Conservation (phyloP, 2,888 invertebrate genomes). For the Sinotaia quadrata region DNA sequence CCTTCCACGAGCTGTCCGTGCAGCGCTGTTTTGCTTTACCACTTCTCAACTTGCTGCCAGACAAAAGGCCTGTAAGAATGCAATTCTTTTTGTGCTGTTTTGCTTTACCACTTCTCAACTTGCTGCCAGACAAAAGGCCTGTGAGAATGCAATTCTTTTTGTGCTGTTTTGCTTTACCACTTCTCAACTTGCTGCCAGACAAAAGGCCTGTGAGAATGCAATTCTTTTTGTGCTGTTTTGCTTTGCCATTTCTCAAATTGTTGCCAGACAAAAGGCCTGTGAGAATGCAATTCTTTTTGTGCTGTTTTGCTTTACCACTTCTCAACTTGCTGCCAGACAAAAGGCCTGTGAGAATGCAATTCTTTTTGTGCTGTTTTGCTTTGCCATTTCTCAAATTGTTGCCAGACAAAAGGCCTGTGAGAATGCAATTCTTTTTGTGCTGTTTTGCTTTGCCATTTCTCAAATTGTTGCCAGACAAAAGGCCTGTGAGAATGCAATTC, state of each 20-base stretch:
- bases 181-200: constrained; percentile 40
- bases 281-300: too few relatives aligned
- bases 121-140: too few relatives aligned
- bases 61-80: constrained; percentile 44
- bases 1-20: constrained; percentile 41
- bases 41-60: constrained; percentile 39
- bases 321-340: too few relatives aligned
- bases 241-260: not conserved
- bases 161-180: constrained; percentile 32
- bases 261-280: too few relatives aligned
- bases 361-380: too few relatives aligned
- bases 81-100: not conserved
- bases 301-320: not conserved
- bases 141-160: not conserved
- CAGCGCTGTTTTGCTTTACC: constrained; percentile 33
- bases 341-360: too few relatives aligned
- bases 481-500: too few relatives aligned
- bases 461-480: too few relatives aligned
- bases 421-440: too few relatives aligned
- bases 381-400: too few relatives aligned
- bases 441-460: too few relatives aligned
- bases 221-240: not conserved
- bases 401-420: too few relatives aligned
- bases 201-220: constrained; percentile 42
- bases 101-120: not conserved